Conservation (phyloP, 2,888 invertebrate genomes). For the Scaptomyza parva region DNA sequence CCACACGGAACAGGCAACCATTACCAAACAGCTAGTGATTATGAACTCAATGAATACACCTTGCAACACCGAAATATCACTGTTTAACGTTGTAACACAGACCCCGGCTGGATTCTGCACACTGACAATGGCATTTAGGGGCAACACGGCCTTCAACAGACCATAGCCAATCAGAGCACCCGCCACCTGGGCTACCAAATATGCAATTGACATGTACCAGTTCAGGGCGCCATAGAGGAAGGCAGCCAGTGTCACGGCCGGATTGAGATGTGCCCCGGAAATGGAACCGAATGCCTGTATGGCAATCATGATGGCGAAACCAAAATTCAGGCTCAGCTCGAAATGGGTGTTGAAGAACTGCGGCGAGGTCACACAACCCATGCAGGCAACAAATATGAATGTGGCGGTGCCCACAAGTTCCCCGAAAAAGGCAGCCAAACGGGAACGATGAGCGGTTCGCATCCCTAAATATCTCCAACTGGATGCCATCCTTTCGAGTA, state of each 20-base stretch:
- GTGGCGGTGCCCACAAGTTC: constrained; percentile 89
- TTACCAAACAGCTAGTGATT: constrained; percentile 87
- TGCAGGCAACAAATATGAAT: constrained; percentile 90
- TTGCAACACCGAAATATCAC: constrained; percentile 85
- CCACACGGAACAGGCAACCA: constrained; percentile 89
- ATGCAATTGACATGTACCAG: constrained; percentile 86
- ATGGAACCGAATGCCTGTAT: constrained; percentile 90
- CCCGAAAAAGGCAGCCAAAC: constrained; percentile 84
- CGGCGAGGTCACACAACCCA: constrained; percentile 86
- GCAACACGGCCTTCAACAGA: constrained; percentile 87
- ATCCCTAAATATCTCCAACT: constrained; percentile 49
- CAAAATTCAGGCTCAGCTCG: constrained; percentile 85
- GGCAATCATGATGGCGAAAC: constrained; percentile 88
- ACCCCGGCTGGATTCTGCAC: constrained; percentile 70
- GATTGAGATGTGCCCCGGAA: constrained; percentile 91
- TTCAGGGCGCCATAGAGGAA: constrained; percentile 82
- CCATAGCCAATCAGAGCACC: constrained; percentile 90
- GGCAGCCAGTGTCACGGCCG: constrained; percentile 89
- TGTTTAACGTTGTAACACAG: constrained; percentile 87
- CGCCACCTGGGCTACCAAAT: constrained; percentile 87
- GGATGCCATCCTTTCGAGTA: constrained; percentile 29
- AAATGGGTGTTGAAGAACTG: constrained; percentile 79
- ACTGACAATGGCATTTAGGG: constrained; percentile 75
- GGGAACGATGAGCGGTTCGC: constrained; percentile 28
- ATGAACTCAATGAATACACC: constrained; percentile 88